These are phyloP conservation scores for Marmota flaviventris DNA, from an alignment of 2,113 vertebrate species.

Conservation along the genomic window DNA sequence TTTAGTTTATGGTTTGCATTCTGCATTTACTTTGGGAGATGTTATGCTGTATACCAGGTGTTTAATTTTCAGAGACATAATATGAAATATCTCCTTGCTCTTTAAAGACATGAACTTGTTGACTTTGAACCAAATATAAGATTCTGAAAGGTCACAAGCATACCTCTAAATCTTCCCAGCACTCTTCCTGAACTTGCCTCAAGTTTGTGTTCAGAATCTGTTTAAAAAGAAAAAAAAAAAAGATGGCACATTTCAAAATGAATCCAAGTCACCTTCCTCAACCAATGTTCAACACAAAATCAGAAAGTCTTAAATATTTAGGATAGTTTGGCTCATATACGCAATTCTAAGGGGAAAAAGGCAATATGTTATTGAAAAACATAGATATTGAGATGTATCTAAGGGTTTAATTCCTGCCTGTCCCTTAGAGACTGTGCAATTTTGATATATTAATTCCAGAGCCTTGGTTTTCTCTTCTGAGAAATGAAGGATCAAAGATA, in stretches of 20 bases:
- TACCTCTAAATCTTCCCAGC: slow-evolving; percentile 96
- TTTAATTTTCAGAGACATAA: slow-evolving; percentile 42
- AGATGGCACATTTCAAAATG: slow-evolving; percentile 82
- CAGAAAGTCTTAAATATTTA: not conserved
- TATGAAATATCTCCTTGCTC: slow-evolving; percentile 30
- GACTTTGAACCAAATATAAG: slow-evolving; percentile 42
- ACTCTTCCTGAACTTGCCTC: slow-evolving; percentile 94
- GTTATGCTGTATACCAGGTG: not conserved
- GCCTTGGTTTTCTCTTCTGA: slow-evolving; percentile 2
- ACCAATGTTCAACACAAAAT: slow-evolving; percentile 53
- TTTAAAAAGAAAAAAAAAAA: slow-evolving; percentile 79
- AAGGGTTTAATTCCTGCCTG: not conserved
- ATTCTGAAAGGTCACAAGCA: slow-evolving; percentile 70
- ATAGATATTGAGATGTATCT: not conserved
- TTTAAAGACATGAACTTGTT: slow-evolving; percentile 56
- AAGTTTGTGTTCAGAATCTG: slow-evolving; percentile 92
- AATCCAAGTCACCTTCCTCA: not conserved
- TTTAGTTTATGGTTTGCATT: not conserved
- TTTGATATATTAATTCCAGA: not conserved
- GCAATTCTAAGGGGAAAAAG: not conserved
- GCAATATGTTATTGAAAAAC: not conserved
- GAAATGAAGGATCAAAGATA: not conserved
- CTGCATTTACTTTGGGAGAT: not conserved
- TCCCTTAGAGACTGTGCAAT: not conserved
- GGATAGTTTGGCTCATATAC: not conserved